Base-by-base conservation (phyloP, 2,888 invertebrate genomes). In the Drosophila kambysellisi region DNA sequence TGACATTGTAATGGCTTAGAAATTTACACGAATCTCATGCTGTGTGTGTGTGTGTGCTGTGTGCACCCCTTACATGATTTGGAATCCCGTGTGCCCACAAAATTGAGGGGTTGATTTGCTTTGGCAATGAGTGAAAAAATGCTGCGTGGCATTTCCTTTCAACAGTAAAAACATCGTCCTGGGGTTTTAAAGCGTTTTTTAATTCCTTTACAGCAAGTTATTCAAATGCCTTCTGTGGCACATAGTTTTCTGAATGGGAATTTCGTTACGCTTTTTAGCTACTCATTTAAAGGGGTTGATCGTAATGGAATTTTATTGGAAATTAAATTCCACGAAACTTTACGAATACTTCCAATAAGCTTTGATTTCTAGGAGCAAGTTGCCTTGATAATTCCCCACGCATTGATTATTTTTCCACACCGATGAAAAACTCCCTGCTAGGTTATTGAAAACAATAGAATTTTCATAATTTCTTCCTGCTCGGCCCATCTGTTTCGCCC, bases 1-100 rank as follows among this genome's bases (percentile, higher is more conserved):
- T 86, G 87, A 90, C 90, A 90, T 90, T 90, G 86, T 87, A 87
- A 87, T 88, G 85, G 87, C 72, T 79, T 79, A 73, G 73, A 77
- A 76, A 79, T 78, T 83, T 90, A 83, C 87, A 86, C 89, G 72
- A 89, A 87, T 83, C 80, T 74, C 85, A 78, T 72, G 82, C 84
- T 82, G 85, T 53, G 48, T 58, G 35, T 48, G 37, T 32, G n/a
- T 35, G 50, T 65, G 52, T 52, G 15, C 35, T 37, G 17, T 29
- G 33, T 57, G 74, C 85, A 80, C 80, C 85, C 85, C 88, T 78
- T 75, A 77, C 79, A 83, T 57, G 78, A 50, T 46, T 25, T 58
- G 70, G 66, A 69, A 72, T 68, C 76, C 80, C 77, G 30, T 48
- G 35, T 46, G 41, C 25, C 46, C 63, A 61, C 62, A 35, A 46